These are phyloP conservation scores for Phasia obesa DNA, from an alignment of 2,888 invertebrate genomes.

Conservation along the genomic window DNA sequence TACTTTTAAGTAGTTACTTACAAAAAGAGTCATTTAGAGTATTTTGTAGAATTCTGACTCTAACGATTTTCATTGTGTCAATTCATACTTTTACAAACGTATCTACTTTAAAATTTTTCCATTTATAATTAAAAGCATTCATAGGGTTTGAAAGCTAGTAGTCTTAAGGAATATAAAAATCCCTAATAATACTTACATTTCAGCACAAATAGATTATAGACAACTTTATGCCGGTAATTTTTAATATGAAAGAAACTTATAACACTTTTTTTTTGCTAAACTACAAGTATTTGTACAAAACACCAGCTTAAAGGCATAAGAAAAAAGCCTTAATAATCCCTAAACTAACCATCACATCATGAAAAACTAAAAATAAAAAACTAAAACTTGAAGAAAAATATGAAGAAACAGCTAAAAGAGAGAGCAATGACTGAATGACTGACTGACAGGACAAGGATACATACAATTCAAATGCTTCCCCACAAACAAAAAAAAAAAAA, in stretches of 20 bases:
- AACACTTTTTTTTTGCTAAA: slow-evolving; percentile 35
- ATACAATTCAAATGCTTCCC: slow-evolving; percentile 20
- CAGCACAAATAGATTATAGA: slow-evolving; percentile 29
- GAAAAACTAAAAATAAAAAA: slow-evolving; percentile 14
- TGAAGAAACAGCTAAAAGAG: slow-evolving; percentile 42
- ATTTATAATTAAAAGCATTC: no score
- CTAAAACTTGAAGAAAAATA: slow-evolving; percentile 10
- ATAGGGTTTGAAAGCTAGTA: no score
- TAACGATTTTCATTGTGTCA: no score
- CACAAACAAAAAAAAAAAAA: background rate
- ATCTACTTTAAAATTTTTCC: no score
- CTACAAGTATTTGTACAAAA: slow-evolving; percentile 32
- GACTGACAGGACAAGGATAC: slow-evolving; percentile 66
- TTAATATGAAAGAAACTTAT: slow-evolving; percentile 17
- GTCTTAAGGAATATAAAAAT: no score
- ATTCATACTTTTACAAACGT: no score
- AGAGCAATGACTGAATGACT: slow-evolving; percentile 69
- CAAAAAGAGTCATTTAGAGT: no score
- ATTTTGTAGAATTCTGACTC: no score
- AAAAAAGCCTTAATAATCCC: slow-evolving; percentile 61
- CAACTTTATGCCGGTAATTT: slow-evolving; percentile 5
- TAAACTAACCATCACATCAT: slow-evolving; percentile 34
- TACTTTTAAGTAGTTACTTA: no score
- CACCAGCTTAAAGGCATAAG: slow-evolving; percentile 37
- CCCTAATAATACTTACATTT: no score